phyloP scores from a whole-genome alignment of 2,797 vertebrate genomes.

The Geotria australis region DNA sequence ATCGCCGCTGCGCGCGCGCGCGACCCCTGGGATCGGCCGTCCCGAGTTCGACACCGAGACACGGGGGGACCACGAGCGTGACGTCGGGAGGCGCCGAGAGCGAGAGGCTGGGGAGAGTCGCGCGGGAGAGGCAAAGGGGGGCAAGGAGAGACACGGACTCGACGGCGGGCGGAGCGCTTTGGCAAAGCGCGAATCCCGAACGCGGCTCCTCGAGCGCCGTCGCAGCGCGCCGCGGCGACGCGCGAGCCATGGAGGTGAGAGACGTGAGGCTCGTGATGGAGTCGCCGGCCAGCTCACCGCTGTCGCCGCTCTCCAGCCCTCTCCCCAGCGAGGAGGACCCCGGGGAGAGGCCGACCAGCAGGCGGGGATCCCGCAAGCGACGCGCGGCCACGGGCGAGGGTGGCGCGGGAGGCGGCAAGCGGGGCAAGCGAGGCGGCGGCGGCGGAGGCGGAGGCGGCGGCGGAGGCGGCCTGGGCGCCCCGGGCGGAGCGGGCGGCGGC shows the following conservation, averaged over 20 bases:
- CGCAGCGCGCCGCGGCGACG: no score
- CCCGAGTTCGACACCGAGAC: no score
- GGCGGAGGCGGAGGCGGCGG: neutral
- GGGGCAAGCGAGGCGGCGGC: neutral
- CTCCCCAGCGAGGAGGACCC: neutral
- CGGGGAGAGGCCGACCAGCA: neutral
- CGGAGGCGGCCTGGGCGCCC: neutral
- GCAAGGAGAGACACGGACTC: no score
- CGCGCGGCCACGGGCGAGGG: neutral
- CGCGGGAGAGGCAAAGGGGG: no score
- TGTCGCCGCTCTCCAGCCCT: neutral
- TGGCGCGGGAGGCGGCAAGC: neutral
- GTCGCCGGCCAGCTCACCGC: neutral
- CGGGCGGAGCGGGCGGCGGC: neutral
- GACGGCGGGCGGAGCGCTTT: no score
- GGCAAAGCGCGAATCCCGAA: no score
- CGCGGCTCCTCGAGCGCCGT: no score
- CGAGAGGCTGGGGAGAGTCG: neutral
- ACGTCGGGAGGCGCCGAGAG: neutral
- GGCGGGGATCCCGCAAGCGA: neutral
- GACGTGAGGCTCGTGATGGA: neutral
- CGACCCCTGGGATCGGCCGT: no score
- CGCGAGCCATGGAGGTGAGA: no score
- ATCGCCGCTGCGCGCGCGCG: no score
- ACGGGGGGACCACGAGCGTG: no score